Percentiles rank a stretch among this genome's conserved stretches.
Evolutionary conservation across 1,140 invertebrate species (phyloP).

Genomic region (Asbolus verrucosus): DNA sequence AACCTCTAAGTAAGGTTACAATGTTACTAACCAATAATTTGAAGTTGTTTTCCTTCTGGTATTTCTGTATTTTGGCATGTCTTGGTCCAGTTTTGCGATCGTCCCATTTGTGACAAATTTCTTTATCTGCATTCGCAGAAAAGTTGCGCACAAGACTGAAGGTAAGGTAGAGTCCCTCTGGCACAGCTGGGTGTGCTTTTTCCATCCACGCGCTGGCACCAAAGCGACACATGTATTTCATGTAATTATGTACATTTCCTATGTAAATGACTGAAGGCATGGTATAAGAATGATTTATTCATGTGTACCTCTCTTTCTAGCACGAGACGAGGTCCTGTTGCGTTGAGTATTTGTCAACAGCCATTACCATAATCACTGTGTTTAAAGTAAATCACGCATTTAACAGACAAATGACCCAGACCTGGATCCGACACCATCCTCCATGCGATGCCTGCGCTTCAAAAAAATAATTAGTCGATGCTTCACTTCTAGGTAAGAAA

Average conservation of each 20-base stretch:
- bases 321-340: conserved; percentile 24
- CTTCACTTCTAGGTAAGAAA: too few relatives aligned
- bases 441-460: too few relatives aligned
- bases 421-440: not conserved
- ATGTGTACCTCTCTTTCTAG: conserved; percentile 32
- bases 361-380: conserved; percentile 39
- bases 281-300: conserved; percentile 43
- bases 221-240: conserved; percentile 42
- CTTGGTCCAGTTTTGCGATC: too few relatives aligned
- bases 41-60: too few relatives aligned
- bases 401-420: conserved; percentile 25
- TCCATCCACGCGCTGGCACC: conserved; percentile 38
- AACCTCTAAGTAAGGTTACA: too few relatives aligned
- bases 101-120: too few relatives aligned
- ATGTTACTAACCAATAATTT: too few relatives aligned
- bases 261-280: conserved; percentile 39
- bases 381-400: conserved; percentile 31
- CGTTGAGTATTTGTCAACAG: conserved; percentile 41
- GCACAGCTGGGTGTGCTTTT: not conserved
- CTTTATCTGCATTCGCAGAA: too few relatives aligned
- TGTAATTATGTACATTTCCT: conserved; percentile 45
- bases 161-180: too few relatives aligned
- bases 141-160: too few relatives aligned
- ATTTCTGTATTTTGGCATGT: too few relatives aligned
- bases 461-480: too few relatives aligned